phyloP scores from a whole-genome alignment of 2,888 invertebrate species.

The Tetramorium bicarinatum region DNA sequence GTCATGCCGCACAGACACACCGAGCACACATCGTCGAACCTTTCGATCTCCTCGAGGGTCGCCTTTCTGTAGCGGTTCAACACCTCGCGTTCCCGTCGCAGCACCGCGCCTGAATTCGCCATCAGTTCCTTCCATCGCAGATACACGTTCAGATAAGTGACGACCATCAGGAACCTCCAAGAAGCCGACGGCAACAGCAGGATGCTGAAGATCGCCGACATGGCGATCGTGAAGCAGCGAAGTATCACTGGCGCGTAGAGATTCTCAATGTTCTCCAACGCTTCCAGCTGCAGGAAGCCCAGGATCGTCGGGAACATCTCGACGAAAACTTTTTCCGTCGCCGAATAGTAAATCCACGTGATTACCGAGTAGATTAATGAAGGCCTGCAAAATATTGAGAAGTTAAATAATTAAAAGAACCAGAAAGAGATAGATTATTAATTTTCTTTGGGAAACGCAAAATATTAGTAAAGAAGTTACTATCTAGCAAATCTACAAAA shows the following conservation, averaged over 20 bases:
- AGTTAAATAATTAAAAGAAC: background rate
- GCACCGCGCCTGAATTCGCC: constrained; percentile 87
- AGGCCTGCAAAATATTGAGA: constrained; percentile 85
- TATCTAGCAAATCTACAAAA: background rate
- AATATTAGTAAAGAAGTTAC: background rate
- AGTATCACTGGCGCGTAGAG: constrained; percentile 91
- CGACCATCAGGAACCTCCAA: constrained; percentile 88
- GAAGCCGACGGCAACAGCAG: constrained; percentile 88
- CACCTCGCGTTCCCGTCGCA: constrained; percentile 89
- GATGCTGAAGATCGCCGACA: constrained; percentile 88
- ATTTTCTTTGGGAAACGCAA: background rate
- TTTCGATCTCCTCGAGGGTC: constrained; percentile 89
- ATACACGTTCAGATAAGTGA: constrained; percentile 90
- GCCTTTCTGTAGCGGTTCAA: constrained; percentile 90
- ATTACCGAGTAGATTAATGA: constrained; percentile 89
- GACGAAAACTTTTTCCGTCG: constrained; percentile 91
- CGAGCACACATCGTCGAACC: constrained; percentile 92
- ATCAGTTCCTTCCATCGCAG: constrained; percentile 90
- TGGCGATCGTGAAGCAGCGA: constrained; percentile 88
- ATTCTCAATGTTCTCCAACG: constrained; percentile 91
- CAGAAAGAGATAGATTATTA: background rate
- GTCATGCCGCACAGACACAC: constrained; percentile 92
- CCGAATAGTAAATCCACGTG: constrained; percentile 91
- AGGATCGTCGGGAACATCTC: constrained; percentile 89
- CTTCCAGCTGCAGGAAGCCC: constrained; percentile 88